Evolutionary conservation across 2,888 invertebrate species (phyloP).

Genomic region (Oxycera nigricornis): DNA sequence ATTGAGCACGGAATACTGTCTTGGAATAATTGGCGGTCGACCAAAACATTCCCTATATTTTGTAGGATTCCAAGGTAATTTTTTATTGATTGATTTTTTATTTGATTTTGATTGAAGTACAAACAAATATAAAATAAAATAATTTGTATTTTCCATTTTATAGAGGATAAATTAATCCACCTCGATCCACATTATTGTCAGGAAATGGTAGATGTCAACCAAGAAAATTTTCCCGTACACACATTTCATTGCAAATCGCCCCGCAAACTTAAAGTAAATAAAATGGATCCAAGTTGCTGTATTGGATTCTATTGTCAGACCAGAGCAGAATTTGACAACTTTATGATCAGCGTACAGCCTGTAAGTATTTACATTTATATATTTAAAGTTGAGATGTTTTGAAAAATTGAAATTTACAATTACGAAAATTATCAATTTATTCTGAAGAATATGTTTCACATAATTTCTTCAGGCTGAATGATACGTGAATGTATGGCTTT

Average conservation of each 20-base stretch:
- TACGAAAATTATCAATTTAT: no score
- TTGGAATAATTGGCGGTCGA: slow-evolving; percentile 91
- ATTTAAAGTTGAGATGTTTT: neutral
- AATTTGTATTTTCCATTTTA: slow-evolving; percentile 24
- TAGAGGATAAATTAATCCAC: slow-evolving; percentile 88
- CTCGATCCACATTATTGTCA: slow-evolving; percentile 95
- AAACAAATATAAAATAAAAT: neutral
- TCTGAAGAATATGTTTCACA: no score
- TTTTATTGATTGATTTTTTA: neutral
- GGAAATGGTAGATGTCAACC: slow-evolving; percentile 85
- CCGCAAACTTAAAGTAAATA: slow-evolving; percentile 80
- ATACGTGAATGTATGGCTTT: no score
- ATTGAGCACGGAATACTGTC: slow-evolving; percentile 80
- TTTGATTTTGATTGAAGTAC: neutral
- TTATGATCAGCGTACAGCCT: slow-evolving; percentile 73
- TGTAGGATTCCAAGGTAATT: slow-evolving; percentile 82
- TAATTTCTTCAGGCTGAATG: no score
- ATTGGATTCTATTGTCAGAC: slow-evolving; percentile 87
- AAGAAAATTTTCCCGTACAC: slow-evolving; percentile 76
- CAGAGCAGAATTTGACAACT: slow-evolving; percentile 77
- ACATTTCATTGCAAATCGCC: slow-evolving; percentile 88
- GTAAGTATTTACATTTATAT: slow-evolving; percentile 57
- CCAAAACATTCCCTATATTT: slow-evolving; percentile 94
- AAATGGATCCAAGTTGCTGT: slow-evolving; percentile 93
- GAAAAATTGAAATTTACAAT: no score